Evolutionary conservation across 2,888 invertebrate genomes (phyloP).

Genomic region (Ophion slaviceki): DNA sequence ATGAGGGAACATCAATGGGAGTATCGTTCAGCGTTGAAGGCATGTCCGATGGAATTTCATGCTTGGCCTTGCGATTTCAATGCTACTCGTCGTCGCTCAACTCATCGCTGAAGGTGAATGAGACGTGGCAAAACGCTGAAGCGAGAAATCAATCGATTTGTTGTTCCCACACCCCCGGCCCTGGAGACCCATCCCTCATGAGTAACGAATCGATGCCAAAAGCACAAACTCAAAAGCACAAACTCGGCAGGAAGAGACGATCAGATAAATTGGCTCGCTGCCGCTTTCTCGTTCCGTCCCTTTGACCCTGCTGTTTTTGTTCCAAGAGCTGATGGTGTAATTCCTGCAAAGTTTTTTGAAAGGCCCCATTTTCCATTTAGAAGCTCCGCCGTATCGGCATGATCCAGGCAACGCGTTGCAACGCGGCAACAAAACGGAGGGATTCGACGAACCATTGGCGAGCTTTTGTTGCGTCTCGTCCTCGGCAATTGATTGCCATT

Average conservation of each 20-base stretch:
- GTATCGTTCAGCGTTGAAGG: not conserved
- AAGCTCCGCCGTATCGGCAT: not conserved
- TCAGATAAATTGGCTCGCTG: conserved; percentile 25
- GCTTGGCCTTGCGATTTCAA: not conserved
- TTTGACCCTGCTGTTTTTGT: not conserved
- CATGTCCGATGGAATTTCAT: not conserved
- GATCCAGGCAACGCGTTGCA: not conserved
- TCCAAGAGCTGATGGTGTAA: not conserved
- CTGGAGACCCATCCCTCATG: not conserved
- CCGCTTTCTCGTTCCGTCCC: not conserved
- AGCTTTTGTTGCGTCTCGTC: not conserved
- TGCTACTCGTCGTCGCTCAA: not conserved
- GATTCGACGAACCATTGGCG: not conserved
- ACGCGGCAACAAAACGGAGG: not conserved
- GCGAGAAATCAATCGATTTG: not conserved
- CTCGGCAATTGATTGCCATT: not conserved
- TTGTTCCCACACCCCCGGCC: not conserved
- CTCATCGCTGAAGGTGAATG: not conserved
- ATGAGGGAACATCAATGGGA: not conserved
- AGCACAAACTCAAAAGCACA: not conserved
- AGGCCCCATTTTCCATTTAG: conserved; percentile 15
- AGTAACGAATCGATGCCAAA: conserved; percentile 30
- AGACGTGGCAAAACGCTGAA: not conserved
- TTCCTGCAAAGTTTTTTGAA: conserved; percentile 22
- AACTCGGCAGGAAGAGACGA: not conserved